Base-by-base conservation (phyloP, 1,140 invertebrate genomes). In the Bombus sylvicola region DNA sequence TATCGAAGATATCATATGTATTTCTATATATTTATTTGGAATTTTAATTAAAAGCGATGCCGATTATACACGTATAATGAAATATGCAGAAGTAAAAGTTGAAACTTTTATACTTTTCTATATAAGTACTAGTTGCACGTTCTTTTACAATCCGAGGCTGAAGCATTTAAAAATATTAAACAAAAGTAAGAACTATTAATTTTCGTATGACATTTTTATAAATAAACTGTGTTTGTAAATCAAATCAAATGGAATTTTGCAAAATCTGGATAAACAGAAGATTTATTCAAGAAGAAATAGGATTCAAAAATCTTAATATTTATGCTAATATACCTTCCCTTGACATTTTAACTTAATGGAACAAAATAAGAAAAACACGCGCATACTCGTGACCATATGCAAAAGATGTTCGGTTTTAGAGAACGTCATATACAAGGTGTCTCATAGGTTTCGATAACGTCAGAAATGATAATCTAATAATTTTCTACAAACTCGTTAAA, bases 271-370 rank as follows among this genome's bases (percentile, higher is more conserved):
- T 13, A 37, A 53, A 41, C 22, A 9, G 9, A 57, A 28, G 34
- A 75, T 75, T 34, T 74, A 76, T 76, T 76, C 25, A 13, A 71
- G 2, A 71, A 9, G 68, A 71, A 28, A 71, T 39, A 28, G 13
- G 4, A 57, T 75, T 59, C 47, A 34, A 25, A 25, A 59, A 37
- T 9, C 47, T 18, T 76, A 57, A 76, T 76, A 59, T 76, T 37
- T 76, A 59, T 76, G 74, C 34, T 59, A 25, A 76, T 59, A 37
- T 28, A 37, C 2, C 8, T 76, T 76, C 25, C 53, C 53, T 76
- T 76, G 53, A 28, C 47, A 76, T 76, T 76, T 76, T 13, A 59
- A 57, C 34, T 59, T 34, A 41, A 25, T 37, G 74, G 37, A 28
- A 59, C 10, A 9, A 34, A 34, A 13, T 76, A 37, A 59, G 25